Conservation (phyloP, 2,113 vertebrate species). For the Ammodytes marinus region DNA sequence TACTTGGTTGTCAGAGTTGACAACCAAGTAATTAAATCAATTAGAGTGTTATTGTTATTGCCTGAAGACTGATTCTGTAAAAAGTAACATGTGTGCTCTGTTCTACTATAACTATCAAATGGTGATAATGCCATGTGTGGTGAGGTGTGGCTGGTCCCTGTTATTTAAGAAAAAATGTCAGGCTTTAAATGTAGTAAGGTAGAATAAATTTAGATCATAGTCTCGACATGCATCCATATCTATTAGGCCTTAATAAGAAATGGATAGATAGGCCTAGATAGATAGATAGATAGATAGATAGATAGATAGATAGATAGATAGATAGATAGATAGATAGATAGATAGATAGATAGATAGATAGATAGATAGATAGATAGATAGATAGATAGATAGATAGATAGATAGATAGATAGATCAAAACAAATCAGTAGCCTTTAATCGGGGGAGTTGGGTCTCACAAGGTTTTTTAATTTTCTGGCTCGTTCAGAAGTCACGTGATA, state of each 20-base stretch:
- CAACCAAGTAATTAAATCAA: not conserved
- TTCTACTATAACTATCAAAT: not conserved
- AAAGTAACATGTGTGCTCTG: not conserved
- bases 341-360: too few relatives aligned
- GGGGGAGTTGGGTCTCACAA: constrained; percentile 29
- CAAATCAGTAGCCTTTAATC: not conserved
- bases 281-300: too few relatives aligned
- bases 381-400: too few relatives aligned
- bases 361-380: too few relatives aligned
- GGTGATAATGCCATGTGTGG: not conserved
- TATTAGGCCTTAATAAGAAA: too few relatives aligned
- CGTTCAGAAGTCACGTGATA: not conserved
- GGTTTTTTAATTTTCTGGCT: not conserved
- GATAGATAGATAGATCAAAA: not conserved
- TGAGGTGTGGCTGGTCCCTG: not conserved
- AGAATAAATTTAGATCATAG: too few relatives aligned
- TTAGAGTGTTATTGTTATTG: not conserved
- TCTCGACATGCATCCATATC: too few relatives aligned
- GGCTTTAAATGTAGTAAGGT: not conserved
- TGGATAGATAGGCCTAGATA: too few relatives aligned
- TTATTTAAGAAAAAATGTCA: not conserved
- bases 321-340: too few relatives aligned
- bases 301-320: too few relatives aligned
- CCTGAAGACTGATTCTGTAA: not conserved
- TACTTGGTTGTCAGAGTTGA: not conserved